Conservation (phyloP, 2,797 vertebrate species). For the Phyllotis vaccarum region DNA sequence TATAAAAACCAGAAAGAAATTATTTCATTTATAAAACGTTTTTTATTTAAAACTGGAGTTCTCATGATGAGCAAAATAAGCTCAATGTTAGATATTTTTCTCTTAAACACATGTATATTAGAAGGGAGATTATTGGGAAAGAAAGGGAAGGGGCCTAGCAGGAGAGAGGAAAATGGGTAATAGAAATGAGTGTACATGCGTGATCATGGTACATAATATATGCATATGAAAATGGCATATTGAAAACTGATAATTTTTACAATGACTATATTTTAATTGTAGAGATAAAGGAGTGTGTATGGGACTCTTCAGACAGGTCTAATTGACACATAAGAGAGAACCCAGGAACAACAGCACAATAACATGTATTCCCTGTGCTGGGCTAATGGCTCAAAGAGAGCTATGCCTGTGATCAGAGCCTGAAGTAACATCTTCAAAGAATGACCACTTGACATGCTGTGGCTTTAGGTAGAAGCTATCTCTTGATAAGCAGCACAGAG, state of each 20-base stretch:
- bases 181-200: not conserved
- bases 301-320: not conserved
- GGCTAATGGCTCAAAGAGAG: not conserved
- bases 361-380: not conserved
- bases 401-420: not conserved
- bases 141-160: not conserved
- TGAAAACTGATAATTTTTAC: not conserved
- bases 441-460: too few species aligned
- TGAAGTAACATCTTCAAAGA: not conserved
- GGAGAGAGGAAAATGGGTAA: not conserved
- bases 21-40: not conserved
- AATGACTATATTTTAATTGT: not conserved
- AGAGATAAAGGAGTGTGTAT: too few species aligned
- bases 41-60: not conserved
- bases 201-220: not conserved
- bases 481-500: too few species aligned
- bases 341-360: not conserved
- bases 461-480: not conserved
- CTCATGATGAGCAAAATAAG: not conserved
- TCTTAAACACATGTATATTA: not conserved
- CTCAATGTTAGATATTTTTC: not conserved
- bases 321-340: not conserved
- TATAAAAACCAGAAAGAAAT: not conserved
- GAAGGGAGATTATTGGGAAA: not conserved
- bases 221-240: not conserved